These are phyloP conservation scores for Pseudotriccus pelzelni DNA, from an alignment of 2,797 vertebrate species.

Conservation along the genomic window DNA sequence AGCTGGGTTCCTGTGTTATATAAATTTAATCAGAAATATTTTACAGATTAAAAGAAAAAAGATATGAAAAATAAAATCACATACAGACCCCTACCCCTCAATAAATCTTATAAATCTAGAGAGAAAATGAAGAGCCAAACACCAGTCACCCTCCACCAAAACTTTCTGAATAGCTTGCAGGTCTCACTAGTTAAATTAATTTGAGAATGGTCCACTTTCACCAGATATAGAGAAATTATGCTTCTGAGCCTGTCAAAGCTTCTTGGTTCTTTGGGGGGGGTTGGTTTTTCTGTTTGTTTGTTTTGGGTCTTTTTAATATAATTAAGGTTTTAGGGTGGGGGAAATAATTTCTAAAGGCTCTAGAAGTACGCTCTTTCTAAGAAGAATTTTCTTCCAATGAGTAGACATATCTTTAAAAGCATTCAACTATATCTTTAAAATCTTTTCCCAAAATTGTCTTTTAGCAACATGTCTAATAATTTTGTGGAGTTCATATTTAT, in stretches of 20 bases:
- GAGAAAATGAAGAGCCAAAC: neutral
- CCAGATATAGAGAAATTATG: neutral
- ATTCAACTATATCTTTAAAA: neutral
- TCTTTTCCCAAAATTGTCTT: neutral
- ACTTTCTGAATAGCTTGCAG: neutral
- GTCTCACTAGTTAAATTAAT: neutral
- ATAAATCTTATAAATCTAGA: neutral
- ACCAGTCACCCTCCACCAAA: accelerated
- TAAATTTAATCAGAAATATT: neutral
- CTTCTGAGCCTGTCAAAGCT: neutral
- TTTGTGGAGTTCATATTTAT: neutral
- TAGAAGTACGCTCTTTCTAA: neutral
- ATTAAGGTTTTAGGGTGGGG: neutral
- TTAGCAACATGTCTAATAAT: neutral
- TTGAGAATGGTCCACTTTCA: neutral
- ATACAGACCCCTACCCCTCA: neutral
- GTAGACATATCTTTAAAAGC: neutral
- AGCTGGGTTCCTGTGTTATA: neutral
- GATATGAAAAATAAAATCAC: neutral
- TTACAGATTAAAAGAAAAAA: neutral
- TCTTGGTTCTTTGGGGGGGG: no score
- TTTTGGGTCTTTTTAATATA: neutral
- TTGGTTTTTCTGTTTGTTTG: no score
- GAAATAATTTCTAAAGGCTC: neutral
- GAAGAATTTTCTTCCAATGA: neutral